Base-by-base conservation (phyloP, 1,140 invertebrate species). In the Lasioglossum baleicum region DNA sequence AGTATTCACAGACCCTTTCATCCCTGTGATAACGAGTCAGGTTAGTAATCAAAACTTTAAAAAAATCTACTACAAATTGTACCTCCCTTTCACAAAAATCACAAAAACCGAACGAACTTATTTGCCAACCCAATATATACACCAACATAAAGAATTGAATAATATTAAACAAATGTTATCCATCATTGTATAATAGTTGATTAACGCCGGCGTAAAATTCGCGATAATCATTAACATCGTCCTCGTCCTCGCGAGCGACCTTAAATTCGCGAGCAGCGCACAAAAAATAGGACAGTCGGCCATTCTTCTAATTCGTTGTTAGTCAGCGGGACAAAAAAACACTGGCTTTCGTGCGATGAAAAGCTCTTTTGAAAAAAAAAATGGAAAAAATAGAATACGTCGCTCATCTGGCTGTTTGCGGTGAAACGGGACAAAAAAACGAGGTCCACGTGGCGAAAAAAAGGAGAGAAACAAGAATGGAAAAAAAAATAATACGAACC, bases 271-370 rank as follows among this genome's bases (percentile, higher is more conserved):
- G 35, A 35, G 51, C 17, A 7, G 20, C n/a, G 56, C 7, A n/a
- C 7, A 58, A n/a, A 58, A 58, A n/a, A n/a, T n/a, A 58, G 56
- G 7, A 40, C 31, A 31, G 51, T 58, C 48, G 40, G 56, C 56
- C 56, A 58, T 58, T 58, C n/a, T 42, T 35, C 35, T 64, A 64
- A 64, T 64, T 74, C 48, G 51, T 74, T 35, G 61, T 56, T 56
- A 64, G 63, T 75, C 53, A 56, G 22, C 4, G 15, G 48, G 10
- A 56, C 15, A 53, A 72, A 67, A 64, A 58, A 20, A n/a, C 56
- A 78, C 26, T 17, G 17, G 26, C 56, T 58, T 58, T 58, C 56
- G 20, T 2, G 56, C 56, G 20, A 7, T 58, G 56, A 58, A 58
- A 58, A 58, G 56, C 6, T 58, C 56, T 58, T n/a, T 58, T n/a